A percentile compares a stretch with the other conserved stretches of the same genome.
Evolutionary conservation across 2,888 invertebrate genomes (phyloP).

Genomic region (Homarus gammarus): DNA sequence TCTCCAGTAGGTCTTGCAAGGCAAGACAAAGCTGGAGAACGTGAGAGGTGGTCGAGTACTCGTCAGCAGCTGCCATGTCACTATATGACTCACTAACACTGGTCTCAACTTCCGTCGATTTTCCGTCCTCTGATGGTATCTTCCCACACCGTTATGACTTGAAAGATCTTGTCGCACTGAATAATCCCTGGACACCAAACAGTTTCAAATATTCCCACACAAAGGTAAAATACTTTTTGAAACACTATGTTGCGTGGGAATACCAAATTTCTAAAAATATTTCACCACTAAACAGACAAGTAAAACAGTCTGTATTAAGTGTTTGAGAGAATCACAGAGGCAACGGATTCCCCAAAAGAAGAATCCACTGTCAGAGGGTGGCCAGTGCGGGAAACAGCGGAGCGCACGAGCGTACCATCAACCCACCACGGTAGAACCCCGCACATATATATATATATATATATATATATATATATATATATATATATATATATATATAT

Average conservation of each 20-base stretch:
- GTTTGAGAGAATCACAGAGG: conserved; percentile 14
- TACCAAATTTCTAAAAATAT: neutral
- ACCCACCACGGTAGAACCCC: conserved; percentile 24
- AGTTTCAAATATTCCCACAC: neutral
- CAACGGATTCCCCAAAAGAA: conserved; percentile 10
- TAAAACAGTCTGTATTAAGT: conserved; percentile 4
- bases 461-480: too few relatives aligned
- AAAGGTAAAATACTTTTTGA: neutral
- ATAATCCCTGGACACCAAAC: neutral
- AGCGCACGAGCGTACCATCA: conserved; percentile 35
- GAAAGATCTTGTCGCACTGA: conserved; percentile 1
- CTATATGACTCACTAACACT: too few relatives aligned
- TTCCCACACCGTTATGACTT: neutral
- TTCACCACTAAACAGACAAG: conserved; percentile 2
- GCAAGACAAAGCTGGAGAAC: too few relatives aligned
- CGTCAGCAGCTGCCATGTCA: too few relatives aligned
- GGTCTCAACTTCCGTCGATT: conserved; percentile 35
- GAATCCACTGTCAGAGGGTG: neutral
- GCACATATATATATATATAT: too few relatives aligned
- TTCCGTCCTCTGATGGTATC: neutral
- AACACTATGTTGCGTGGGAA: conserved; percentile 20
- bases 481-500: too few relatives aligned
- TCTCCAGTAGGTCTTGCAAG: too few relatives aligned
- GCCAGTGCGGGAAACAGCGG: conserved; percentile 25
- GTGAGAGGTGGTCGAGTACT: too few relatives aligned